Conservation (phyloP, 2,113 vertebrate genomes). For the Papio anubis region DNA sequence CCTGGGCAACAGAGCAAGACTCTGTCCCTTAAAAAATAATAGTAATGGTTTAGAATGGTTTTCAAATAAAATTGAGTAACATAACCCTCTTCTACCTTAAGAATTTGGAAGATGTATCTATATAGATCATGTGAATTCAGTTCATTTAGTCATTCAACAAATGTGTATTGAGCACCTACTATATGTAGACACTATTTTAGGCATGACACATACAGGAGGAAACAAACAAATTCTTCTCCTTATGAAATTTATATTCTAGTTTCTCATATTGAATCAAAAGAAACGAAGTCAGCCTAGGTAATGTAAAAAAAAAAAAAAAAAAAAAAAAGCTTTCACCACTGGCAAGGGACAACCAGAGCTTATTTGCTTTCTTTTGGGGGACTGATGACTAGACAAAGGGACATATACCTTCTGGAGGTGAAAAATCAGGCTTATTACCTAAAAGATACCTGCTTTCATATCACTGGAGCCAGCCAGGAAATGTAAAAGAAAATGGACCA, state of each 20-base stretch:
- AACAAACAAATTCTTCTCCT: neutral
- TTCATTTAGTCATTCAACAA: neutral
- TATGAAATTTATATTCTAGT: neutral
- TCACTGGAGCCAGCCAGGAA: neutral
- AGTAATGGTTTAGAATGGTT: neutral
- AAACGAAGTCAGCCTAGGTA: neutral
- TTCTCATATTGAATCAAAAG: neutral
- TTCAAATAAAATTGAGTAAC: neutral
- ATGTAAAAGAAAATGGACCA: neutral
- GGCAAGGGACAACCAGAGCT: neutral
- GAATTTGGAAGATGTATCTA: neutral
- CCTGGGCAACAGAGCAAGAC: no score
- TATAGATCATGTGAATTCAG: neutral
- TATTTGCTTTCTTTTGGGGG: neutral
- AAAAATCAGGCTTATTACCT: constrained; percentile 1
- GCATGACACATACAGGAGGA: neutral
- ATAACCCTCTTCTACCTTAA: neutral
- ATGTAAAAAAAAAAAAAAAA: neutral
- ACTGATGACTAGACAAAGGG: neutral
- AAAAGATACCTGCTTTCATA: neutral
- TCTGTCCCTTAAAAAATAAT: no score
- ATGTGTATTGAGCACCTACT: neutral
- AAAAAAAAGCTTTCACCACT: neutral
- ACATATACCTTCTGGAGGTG: neutral
- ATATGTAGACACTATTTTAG: neutral